phyloP scores from a whole-genome alignment of 2,888 invertebrate genomes.

The Agonopterix heracliana region DNA sequence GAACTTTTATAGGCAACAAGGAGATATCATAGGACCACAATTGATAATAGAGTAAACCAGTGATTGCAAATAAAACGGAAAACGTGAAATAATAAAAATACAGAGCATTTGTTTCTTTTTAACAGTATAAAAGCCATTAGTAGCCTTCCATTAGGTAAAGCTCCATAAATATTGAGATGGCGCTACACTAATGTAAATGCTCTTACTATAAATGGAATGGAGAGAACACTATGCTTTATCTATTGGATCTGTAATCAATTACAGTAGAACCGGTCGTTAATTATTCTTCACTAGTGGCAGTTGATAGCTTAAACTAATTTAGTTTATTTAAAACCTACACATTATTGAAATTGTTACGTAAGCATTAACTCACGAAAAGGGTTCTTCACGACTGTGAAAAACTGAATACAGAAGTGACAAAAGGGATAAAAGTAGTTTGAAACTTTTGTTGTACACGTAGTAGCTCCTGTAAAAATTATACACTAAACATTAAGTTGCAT shows the following conservation, averaged over 20 bases:
- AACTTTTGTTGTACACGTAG: too few species aligned
- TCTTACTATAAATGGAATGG: conserved; percentile 22
- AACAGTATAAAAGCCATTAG: conserved; percentile 9
- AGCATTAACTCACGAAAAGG: too few species aligned
- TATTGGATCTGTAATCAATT: conserved; percentile 23
- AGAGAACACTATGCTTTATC: conserved; percentile 17
- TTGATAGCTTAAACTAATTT: background rate
- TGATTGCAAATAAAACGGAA: too few species aligned
- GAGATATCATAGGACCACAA: background rate
- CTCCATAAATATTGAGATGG: conserved; percentile 19
- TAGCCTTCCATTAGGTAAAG: conserved; percentile 13
- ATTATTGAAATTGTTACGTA: too few species aligned
- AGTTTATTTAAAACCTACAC: too few species aligned
- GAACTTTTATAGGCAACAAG: background rate
- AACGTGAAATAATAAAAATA: too few species aligned
- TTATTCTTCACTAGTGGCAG: background rate
- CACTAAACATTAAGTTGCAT: too few species aligned
- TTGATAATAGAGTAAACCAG: background rate
- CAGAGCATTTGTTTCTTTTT: background rate
- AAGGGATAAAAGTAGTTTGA: too few species aligned
- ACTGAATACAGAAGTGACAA: too few species aligned
- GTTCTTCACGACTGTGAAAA: too few species aligned
- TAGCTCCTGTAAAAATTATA: too few species aligned
- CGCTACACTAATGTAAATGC: conserved; percentile 20
- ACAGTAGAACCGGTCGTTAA: conserved; percentile 1